These are phyloP conservation scores for Styela clava DNA, from an alignment of 23 tunicate genomes.

Conservation along the genomic window DNA sequence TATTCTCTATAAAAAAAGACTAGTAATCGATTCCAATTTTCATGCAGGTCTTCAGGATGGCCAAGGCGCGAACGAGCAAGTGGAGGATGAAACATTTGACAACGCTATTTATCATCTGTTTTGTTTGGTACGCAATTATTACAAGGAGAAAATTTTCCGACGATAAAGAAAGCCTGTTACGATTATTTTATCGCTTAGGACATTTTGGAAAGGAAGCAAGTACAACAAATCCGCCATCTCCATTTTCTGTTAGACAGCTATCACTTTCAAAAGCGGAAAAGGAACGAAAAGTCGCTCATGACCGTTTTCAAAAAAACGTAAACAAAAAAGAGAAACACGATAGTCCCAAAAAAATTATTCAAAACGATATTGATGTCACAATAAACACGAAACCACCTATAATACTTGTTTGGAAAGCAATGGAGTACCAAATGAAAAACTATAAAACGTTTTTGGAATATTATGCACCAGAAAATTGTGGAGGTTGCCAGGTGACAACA, in stretches of 20 bases:
- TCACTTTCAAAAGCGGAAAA: no score
- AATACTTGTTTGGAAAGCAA: conserved; percentile 71
- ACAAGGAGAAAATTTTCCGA: neutral
- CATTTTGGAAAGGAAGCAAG: no score
- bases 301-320: no score
- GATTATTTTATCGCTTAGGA: neutral
- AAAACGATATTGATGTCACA: neutral
- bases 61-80: neutral
- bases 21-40: neutral
- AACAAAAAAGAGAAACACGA: no score
- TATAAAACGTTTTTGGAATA: conserved; percentile 37
- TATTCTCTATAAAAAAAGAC: no score
- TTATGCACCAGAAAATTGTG: conserved; percentile 52
- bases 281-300: no score
- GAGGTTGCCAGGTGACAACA: conserved; percentile 60
- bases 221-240: no score
- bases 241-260: no score
- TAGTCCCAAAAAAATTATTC: no score
- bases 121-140: conserved; percentile 2
- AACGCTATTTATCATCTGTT: conserved; percentile 2
- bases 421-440: conserved; percentile 27
- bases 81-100: neutral
- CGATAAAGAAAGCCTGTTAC: neutral
- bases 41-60: neutral
- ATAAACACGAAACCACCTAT: conserved; percentile 13